Conservation (phyloP, 1,140 invertebrate species). For the Medauroidea extradentata region DNA sequence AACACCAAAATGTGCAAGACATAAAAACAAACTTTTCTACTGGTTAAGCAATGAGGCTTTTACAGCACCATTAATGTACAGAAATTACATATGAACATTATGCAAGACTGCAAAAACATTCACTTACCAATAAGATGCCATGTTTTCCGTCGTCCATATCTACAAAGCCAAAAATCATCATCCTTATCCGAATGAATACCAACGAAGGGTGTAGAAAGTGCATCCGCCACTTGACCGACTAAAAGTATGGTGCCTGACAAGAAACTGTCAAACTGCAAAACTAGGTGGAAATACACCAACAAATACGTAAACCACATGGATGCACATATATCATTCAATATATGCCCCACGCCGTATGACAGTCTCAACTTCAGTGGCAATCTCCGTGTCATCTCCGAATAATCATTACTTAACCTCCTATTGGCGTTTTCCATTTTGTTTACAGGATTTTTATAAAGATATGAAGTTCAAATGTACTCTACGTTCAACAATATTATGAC, state of each 20-base stretch:
- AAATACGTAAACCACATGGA: slow-evolving; percentile 98
- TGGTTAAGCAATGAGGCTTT: neutral
- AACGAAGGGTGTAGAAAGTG: slow-evolving; percentile 82
- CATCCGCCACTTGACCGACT: slow-evolving; percentile 87
- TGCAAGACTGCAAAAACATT: neutral
- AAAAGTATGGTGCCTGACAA: slow-evolving; percentile 76
- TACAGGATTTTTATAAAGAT: neutral
- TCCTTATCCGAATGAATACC: slow-evolving; percentile 80
- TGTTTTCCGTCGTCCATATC: slow-evolving; percentile 80
- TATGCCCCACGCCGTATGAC: slow-evolving; percentile 72
- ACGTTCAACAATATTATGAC: too few species aligned
- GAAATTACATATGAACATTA: neutral
- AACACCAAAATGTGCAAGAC: neutral
- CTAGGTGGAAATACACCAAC: slow-evolving; percentile 86
- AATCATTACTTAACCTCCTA: slow-evolving; percentile 11
- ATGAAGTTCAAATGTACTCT: neutral
- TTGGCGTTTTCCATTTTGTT: neutral
- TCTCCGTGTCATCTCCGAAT: slow-evolving; percentile 13
- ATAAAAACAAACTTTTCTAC: neutral
- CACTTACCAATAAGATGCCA: slow-evolving; percentile 86
- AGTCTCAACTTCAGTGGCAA: slow-evolving; percentile 28
- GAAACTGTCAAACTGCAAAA: slow-evolving; percentile 68
- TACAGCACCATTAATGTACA: neutral
- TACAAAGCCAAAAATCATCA: slow-evolving; percentile 56
- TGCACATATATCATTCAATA: slow-evolving; percentile 92